Percentiles rank a stretch among this genome's conserved stretches.
These are phyloP conservation scores for Alca torda DNA, from an alignment of 2,797 vertebrate genomes.

Conservation along the genomic window DNA sequence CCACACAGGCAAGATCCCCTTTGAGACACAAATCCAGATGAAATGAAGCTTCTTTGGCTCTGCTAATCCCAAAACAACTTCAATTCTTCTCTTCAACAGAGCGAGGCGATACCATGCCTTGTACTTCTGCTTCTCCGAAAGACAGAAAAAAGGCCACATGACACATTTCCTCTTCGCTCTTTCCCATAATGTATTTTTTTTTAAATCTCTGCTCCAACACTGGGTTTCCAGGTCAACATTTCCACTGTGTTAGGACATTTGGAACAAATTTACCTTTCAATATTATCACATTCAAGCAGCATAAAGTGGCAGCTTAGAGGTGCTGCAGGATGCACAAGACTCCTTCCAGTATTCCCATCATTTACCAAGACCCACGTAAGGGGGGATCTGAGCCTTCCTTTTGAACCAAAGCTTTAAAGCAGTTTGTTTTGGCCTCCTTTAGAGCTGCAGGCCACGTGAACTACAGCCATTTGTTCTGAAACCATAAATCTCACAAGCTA, in stretches of 20 bases:
- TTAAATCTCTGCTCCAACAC: background rate
- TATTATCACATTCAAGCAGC: background rate
- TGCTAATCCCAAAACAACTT: background rate
- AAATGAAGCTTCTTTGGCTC: background rate
- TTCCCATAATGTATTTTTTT: too few species aligned
- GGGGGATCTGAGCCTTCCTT: background rate
- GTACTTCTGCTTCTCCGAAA: background rate
- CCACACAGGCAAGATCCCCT: background rate
- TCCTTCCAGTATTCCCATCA: background rate
- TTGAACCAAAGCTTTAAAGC: background rate
- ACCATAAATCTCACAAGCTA: background rate
- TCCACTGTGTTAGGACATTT: background rate
- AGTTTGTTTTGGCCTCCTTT: background rate
- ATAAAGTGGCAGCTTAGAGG: background rate
- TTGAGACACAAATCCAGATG: background rate
- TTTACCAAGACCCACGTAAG: background rate
- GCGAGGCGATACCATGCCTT: background rate
- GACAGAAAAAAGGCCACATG: background rate
- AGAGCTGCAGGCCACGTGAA: background rate
- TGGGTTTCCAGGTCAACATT: background rate
- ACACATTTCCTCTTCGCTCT: background rate
- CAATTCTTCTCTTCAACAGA: background rate
- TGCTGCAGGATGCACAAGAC: background rate
- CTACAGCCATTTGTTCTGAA: background rate
- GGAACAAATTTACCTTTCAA: background rate